A percentile compares a stretch with the other conserved stretches of the same genome.
Conservation (phyloP, 1,140 invertebrate genomes). For the Drosophila willistoni region DNA sequence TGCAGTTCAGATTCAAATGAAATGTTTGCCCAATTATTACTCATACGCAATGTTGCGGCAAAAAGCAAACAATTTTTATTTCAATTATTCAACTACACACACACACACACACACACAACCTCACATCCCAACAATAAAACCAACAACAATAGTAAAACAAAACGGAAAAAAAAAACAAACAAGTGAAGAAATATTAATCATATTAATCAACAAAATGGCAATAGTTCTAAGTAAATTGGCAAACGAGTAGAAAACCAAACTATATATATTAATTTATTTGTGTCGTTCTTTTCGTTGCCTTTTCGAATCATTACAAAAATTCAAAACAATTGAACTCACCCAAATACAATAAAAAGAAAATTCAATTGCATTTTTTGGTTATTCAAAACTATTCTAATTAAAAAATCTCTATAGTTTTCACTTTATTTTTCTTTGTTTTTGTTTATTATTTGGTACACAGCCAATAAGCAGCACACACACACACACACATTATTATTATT, state of each 20-base stretch:
- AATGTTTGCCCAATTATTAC: constrained; percentile 22
- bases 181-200: constrained; percentile 60
- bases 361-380: constrained; percentile 23
- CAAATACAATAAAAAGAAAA: too few relatives aligned
- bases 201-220: constrained; percentile 66
- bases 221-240: constrained; percentile 74
- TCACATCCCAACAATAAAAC: constrained; percentile 58
- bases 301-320: constrained; percentile 27
- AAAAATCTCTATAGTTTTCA: constrained; percentile 40
- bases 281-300: constrained; percentile 62
- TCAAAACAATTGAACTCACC: background rate
- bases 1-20: constrained; percentile 36
- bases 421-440: constrained; percentile 36
- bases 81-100: constrained; percentile 70
- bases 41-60: constrained; percentile 35
- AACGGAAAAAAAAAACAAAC: constrained; percentile 39
- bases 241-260: constrained; percentile 32
- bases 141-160: constrained; percentile 69
- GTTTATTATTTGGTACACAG: constrained; percentile 34
- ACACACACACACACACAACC: constrained; percentile 43
- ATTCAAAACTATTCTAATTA: constrained; percentile 23
- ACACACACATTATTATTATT: constrained; percentile 56
- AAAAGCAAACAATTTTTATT: constrained; percentile 71
- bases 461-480: constrained; percentile 62
- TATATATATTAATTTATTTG: constrained; percentile 11